Conservation (phyloP, 2,113 vertebrate genomes). For the Podarcis muralis region DNA sequence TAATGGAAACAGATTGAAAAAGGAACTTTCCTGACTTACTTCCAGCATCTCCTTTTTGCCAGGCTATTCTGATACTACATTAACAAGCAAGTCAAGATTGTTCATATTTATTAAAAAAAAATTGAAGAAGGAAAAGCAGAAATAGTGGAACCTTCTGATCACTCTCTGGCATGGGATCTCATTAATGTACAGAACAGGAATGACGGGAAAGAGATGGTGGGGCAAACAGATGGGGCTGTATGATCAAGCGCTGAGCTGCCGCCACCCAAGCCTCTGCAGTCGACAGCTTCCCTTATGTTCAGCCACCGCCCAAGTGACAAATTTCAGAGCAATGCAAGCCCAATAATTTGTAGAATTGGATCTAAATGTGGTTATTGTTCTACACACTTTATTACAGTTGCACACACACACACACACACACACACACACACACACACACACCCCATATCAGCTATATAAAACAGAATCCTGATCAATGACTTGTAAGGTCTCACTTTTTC, state of each 20-base stretch:
- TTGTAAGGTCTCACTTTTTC: background rate
- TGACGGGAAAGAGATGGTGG: background rate
- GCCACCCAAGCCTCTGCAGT: background rate
- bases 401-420: background rate
- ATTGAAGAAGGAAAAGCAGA: background rate
- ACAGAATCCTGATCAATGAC: background rate
- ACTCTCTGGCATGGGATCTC: background rate
- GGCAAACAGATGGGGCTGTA: background rate
- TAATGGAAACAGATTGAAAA: constrained; percentile 63
- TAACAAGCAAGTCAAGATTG: constrained; percentile 42
- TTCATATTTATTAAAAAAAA: background rate
- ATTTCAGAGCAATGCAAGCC: background rate
- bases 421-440: too few relatives aligned
- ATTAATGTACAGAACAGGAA: background rate
- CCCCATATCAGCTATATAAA: background rate
- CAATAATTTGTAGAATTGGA: background rate
- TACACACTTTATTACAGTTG: background rate
- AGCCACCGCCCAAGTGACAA: too few relatives aligned
- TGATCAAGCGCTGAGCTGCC: background rate
- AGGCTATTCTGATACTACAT: constrained; percentile 48
- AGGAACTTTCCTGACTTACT: constrained; percentile 56
- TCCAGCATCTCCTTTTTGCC: constrained; percentile 59
- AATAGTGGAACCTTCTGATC: background rate
- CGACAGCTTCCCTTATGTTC: too few relatives aligned
- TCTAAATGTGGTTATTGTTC: background rate